Percentiles rank a stretch among this genome's conserved stretches.
Conservation (phyloP, 2,888 invertebrate genomes). For the Euclidia mi region DNA sequence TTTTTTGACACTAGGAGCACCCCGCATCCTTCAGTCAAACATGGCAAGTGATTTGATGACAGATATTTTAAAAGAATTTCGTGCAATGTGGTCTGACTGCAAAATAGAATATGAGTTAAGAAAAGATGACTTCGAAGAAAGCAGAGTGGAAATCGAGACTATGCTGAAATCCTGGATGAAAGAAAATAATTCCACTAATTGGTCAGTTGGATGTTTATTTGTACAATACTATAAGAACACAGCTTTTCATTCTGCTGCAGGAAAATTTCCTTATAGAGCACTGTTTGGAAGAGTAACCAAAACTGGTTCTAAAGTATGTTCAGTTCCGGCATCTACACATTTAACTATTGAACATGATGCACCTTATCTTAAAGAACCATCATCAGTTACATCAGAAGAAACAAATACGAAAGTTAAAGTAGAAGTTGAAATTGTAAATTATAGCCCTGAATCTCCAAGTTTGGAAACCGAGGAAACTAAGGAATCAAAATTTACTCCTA, state of each 20-base stretch:
- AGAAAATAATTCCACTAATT: constrained; percentile 17
- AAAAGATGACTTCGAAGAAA: neutral
- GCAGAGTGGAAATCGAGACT: constrained; percentile 7
- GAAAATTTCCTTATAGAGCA: constrained; percentile 8
- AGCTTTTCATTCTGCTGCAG: neutral
- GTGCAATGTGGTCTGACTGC: constrained; percentile 13
- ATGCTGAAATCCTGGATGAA: constrained; percentile 16
- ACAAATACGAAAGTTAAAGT: neutral
- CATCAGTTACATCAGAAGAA: neutral
- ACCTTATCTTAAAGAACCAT: no score
- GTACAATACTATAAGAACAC: constrained; percentile 20
- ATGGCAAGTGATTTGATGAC: neutral
- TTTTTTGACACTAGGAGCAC: constrained; percentile 20
- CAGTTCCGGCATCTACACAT: neutral
- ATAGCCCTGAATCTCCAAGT: neutral
- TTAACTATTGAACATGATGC: neutral
- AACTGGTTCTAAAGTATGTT: neutral
- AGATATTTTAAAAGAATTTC: constrained; percentile 7
- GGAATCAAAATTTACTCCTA: neutral
- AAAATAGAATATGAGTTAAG: neutral
- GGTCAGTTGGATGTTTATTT: constrained; percentile 20
- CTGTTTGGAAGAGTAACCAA: constrained; percentile 12
- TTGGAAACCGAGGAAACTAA: neutral
- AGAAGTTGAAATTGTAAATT: neutral
- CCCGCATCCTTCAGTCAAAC: constrained; percentile 9